Evolutionary conservation across 2,113 vertebrate species (phyloP).

Genomic region (Leptosomus discolor): DNA sequence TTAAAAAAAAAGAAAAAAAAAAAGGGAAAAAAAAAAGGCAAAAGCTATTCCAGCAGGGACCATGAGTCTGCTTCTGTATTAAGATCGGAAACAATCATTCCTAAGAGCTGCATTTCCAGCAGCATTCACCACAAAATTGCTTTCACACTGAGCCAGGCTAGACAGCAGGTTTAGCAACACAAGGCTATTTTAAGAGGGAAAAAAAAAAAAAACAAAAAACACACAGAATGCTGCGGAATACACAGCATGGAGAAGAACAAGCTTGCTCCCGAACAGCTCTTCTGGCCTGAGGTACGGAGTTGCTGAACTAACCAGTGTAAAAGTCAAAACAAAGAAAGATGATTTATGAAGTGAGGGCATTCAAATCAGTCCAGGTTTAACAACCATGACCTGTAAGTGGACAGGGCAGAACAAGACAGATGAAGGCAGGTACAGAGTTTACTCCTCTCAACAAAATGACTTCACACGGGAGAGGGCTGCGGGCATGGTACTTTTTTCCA

Average conservation of each 20-base stretch:
- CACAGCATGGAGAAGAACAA: fast-evolving
- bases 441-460: not conserved
- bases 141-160: not conserved
- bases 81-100: not conserved
- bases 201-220: not conserved
- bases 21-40: not conserved
- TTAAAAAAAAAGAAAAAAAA: not conserved
- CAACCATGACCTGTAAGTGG: not conserved
- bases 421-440: not conserved
- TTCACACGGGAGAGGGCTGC: not conserved
- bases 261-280: not conserved
- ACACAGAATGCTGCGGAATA: not conserved
- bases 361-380: not conserved
- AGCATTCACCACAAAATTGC: not conserved
- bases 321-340: not conserved
- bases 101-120: not conserved
- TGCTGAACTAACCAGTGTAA: not conserved
- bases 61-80: not conserved
- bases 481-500: too few species aligned
- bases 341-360: not conserved
- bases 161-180: not conserved
- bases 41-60: not conserved
- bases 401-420: not conserved
- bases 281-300: not conserved
- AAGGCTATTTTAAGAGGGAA: not conserved